Base-by-base conservation (phyloP, 2,113 vertebrate genomes). In the Hippolais icterina region DNA sequence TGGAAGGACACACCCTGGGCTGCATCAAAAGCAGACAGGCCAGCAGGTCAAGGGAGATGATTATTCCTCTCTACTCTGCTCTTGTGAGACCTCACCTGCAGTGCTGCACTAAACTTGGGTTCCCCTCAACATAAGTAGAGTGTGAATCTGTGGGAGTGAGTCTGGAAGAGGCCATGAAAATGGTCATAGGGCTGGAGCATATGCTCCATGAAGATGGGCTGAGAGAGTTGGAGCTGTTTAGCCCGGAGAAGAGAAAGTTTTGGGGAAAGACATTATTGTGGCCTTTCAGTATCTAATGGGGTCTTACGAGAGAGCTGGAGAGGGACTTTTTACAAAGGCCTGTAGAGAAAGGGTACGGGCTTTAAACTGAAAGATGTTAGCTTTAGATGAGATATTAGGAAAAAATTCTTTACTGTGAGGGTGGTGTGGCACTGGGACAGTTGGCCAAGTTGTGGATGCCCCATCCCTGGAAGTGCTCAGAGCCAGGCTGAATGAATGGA, bases 41-140 rank as follows among this genome's bases (percentile, higher is more conserved):
- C 60, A 52, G 28, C 17, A 31, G 29, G 29, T 5, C 14, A 10
- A 35, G 41, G 6, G 24, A 27, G 24, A 2, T 31, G n/a, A 35
- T 35, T 41, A 8, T 47, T 2, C 14, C 21, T 2, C 14, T 53
- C 15, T 75, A 6, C 6, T 46, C 37, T 44, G 39, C 24, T 41
- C 14, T 61, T 0, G 0, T 61, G 41, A 41, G 39, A 68, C 11
- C 4, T 7, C 20, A n/a, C 14, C 9, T 47, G 11, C n/a, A 60
- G 29, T 31, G 13, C 7, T 75, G 20, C 2, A 0, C 66, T 46
- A 24, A 41, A 0, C 11, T 47, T 52, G n/a, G 21, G 17, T 4
- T 46, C 24, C 8, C 7, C 17, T 28, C 46, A 47, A 5, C 17
- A 22, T 8, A 47, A n/a, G 20, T 2, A 68, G 7, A 20, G 4